phyloP scores from a whole-genome alignment of 2,888 invertebrate species.

The Brachyopa scutellaris region DNA sequence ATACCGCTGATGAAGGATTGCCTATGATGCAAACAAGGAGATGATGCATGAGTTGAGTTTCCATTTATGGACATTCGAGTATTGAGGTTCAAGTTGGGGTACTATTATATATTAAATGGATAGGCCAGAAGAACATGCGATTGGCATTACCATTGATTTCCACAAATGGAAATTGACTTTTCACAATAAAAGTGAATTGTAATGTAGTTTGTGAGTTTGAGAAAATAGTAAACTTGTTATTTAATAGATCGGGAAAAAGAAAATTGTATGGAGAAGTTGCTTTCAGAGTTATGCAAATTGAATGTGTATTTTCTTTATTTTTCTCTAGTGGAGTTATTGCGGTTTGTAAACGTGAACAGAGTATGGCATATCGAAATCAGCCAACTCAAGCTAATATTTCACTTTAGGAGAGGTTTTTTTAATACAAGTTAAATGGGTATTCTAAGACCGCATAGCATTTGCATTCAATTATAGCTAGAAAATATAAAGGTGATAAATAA shows the following conservation, averaged over 20 bases:
- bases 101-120: slow-evolving; percentile 1
- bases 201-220: not conserved
- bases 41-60: not conserved
- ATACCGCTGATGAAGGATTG: slow-evolving; percentile 42
- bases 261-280: not conserved
- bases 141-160: slow-evolving; percentile 26
- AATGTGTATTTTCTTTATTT: slow-evolving; percentile 11
- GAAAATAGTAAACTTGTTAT: not conserved
- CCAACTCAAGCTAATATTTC: slow-evolving; percentile 19
- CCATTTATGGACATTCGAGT: slow-evolving; percentile 15
- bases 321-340: not conserved
- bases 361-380: not conserved
- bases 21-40: slow-evolving; percentile 1
- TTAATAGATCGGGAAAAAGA: slow-evolving; percentile 29
- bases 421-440: not conserved
- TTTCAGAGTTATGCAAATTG: not conserved
- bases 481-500: too few species aligned
- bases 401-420: not conserved
- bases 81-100: slow-evolving; percentile 42
- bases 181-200: not conserved
- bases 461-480: slow-evolving; percentile 31
- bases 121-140: slow-evolving; percentile 30
- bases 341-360: not conserved
- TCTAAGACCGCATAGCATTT: slow-evolving; percentile 32
- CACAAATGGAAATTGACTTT: slow-evolving; percentile 46